Conservation (phyloP, 2,113 vertebrate genomes). For the Ophthalmolycus amberensis region DNA sequence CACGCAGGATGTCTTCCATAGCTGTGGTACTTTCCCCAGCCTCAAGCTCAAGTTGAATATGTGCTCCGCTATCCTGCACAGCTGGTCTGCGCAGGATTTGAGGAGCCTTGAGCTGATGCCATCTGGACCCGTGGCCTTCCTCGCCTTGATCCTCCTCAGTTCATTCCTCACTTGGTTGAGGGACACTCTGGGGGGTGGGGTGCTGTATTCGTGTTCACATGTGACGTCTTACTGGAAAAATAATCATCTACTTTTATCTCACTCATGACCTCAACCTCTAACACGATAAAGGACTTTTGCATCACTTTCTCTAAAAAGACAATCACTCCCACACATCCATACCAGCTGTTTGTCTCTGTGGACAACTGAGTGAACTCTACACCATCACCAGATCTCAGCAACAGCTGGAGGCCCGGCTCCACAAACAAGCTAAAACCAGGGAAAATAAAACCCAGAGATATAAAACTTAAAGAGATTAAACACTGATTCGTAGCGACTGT, state of each 20-base stretch:
- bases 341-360: neutral
- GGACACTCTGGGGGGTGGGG: too few relatives aligned
- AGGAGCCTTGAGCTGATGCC: too few relatives aligned
- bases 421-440: constrained; percentile 38
- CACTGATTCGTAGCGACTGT: constrained; percentile 29
- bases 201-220: neutral
- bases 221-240: neutral
- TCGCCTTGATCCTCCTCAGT: too few relatives aligned
- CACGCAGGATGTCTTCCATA: too few relatives aligned
- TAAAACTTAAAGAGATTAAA: constrained; percentile 51
- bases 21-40: too few relatives aligned
- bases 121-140: too few relatives aligned
- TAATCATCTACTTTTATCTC: neutral
- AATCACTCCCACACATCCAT: neutral
- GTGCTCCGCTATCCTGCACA: too few relatives aligned
- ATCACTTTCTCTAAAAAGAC: neutral
- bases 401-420: constrained; percentile 43
- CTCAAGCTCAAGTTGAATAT: too few relatives aligned
- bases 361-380: neutral
- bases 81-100: too few relatives aligned
- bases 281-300: neutral
- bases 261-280: neutral
- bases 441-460: constrained; percentile 23
- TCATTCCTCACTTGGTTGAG: too few relatives aligned
- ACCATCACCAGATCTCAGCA: neutral